A percentile compares a stretch with the other conserved stretches of the same genome.
Evolutionary conservation across 2,888 invertebrate genomes (phyloP).

Genomic region (Ophion ventricosus): DNA sequence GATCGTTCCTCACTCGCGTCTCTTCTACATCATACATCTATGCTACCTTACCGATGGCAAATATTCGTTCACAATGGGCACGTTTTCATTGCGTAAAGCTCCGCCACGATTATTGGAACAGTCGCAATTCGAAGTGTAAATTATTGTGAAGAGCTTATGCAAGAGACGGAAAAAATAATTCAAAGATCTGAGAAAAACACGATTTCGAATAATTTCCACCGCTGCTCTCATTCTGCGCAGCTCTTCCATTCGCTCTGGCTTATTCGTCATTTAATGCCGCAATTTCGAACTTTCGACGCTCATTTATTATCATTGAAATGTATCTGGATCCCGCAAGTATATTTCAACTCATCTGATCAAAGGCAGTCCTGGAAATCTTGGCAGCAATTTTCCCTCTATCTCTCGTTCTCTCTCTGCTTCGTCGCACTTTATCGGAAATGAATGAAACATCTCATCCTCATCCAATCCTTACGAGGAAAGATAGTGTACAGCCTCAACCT

Average conservation of each 20-base stretch:
- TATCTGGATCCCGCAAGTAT: not conserved
- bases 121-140: not conserved
- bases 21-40: not conserved
- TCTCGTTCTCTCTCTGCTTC: not conserved
- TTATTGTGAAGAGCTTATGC: not conserved
- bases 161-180: not conserved
- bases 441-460: not conserved
- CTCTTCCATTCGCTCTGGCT: no score
- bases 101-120: constrained; percentile 21
- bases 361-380: not conserved
- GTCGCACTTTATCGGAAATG: constrained; percentile 16
- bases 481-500: not conserved
- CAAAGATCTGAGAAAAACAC: not conserved
- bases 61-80: constrained; percentile 5
- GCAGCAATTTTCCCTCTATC: no score
- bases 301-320: not conserved
- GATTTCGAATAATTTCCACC: no score
- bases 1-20: constrained; percentile 5
- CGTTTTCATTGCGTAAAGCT: constrained; percentile 56
- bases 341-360: no score
- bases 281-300: not conserved
- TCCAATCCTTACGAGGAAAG: not conserved
- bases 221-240: no score
- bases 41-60: not conserved
- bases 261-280: no score